Evolutionary conservation across 2,888 invertebrate species (phyloP).

Genomic region (Mimachlamys varia): DNA sequence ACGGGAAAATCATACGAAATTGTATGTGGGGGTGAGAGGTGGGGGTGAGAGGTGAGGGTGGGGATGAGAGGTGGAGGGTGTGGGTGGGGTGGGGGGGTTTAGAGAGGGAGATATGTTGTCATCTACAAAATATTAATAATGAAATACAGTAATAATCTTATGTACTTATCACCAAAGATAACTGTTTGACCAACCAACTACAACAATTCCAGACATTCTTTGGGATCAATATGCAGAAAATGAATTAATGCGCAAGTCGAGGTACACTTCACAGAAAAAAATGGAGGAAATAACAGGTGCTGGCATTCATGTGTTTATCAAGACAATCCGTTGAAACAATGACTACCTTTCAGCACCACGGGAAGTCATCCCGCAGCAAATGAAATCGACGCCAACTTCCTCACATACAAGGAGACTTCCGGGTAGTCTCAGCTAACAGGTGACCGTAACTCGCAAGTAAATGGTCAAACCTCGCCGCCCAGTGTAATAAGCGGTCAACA

Average conservation of each 20-base stretch:
- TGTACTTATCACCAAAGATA: too few species aligned
- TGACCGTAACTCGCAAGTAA: neutral
- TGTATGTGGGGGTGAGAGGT: too few species aligned
- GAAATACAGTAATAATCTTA: too few species aligned
- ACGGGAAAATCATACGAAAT: too few species aligned
- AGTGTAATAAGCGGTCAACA: neutral
- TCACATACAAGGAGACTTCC: conserved; percentile 31
- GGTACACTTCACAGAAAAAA: neutral
- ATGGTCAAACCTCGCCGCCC: neutral
- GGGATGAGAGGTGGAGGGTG: too few species aligned
- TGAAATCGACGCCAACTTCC: conserved; percentile 33
- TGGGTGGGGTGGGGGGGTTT: too few species aligned
- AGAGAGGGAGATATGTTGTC: too few species aligned
- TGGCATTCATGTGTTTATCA: neutral
- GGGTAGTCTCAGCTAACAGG: conserved; percentile 1
- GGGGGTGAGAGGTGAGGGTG: too few species aligned
- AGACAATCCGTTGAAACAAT: conserved; percentile 8
- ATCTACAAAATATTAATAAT: too few species aligned
- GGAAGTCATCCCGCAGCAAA: conserved; percentile 27
- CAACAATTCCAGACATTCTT: too few species aligned
- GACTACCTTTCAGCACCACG: neutral
- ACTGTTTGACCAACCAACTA: neutral
- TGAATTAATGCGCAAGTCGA: neutral
- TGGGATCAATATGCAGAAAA: too few species aligned
- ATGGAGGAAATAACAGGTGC: neutral